Conservation (phyloP, 2,888 invertebrate genomes). For the Drosophila fulvimacula region DNA sequence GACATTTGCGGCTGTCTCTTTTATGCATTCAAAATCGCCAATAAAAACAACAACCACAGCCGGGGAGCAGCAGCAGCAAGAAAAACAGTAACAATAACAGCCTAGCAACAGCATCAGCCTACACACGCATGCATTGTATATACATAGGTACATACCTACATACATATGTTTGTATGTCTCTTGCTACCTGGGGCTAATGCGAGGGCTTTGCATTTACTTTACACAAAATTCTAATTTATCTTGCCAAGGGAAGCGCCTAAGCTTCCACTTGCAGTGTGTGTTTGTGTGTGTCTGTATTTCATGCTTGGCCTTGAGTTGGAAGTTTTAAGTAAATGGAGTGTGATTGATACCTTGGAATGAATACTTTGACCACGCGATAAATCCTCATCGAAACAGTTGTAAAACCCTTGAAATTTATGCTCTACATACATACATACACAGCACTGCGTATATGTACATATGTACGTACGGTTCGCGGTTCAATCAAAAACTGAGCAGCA, state of each 20-base stretch:
- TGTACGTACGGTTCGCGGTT: slow-evolving; percentile 26
- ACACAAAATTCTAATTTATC: slow-evolving; percentile 21
- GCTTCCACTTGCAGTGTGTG: slow-evolving; percentile 23
- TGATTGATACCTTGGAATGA: slow-evolving; percentile 37
- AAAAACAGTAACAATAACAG: slow-evolving; percentile 47
- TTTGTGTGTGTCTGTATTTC: slow-evolving; percentile 2
- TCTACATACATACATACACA: slow-evolving; percentile 6
- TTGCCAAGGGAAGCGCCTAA: slow-evolving; percentile 6
- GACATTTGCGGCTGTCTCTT: slow-evolving; percentile 68
- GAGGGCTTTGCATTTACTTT: slow-evolving; percentile 39
- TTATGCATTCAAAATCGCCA: slow-evolving; percentile 56
- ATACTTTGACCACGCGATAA: slow-evolving; percentile 20
- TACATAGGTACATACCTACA: no score
- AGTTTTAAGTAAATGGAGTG: slow-evolving; percentile 12
- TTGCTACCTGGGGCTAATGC: slow-evolving; percentile 24
- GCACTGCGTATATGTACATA: neutral
- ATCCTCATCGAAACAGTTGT: slow-evolving; percentile 40
- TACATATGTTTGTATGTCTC: slow-evolving; percentile 5
- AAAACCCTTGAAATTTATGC: slow-evolving; percentile 2
- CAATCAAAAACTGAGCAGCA: slow-evolving; percentile 14
- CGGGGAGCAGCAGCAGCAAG: slow-evolving; percentile 27
- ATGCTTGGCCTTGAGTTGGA: slow-evolving; percentile 37
- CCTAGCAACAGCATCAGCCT: slow-evolving; percentile 66
- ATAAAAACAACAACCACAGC: slow-evolving; percentile 31
- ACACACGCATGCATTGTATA: slow-evolving; percentile 1